Evolutionary conservation across 2,888 invertebrate genomes (phyloP), one percentile per base, ranked within the genome.

Genomic region (Ceraclea dissimilis): DNA sequence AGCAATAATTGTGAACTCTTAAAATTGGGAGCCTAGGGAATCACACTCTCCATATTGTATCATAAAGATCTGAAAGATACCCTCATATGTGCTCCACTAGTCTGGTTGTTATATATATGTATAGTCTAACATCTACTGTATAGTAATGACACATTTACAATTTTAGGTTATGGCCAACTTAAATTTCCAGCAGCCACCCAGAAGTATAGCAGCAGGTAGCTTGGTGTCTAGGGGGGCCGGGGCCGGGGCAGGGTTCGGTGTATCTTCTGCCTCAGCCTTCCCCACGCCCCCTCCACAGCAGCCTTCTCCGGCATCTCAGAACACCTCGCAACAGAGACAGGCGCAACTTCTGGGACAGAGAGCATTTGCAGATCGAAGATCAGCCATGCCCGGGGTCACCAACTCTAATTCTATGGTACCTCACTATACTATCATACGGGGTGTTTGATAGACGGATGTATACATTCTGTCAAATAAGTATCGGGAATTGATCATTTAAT

Each of bases 131-230:
- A 26, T 26, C 5, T 26, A 26, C 4, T 6, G 10, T 26, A 10
- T 26, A 6, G 10, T 26, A 26, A 10, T 26, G 26, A 26, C 10
- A 26, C 4, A 26, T 26, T 6, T 6, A 26, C 26, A n/a, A 26
- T 74, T 71, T 13, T 76, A 81, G 88, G 89, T 86, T 84, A 91
- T 92, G 90, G 91, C 91, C 81, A 91, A 90, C 83, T 83, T 91
- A 84, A 91, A 91, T 81, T 90, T 90, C 79, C 88, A 88, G 76
- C 87, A 86, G 79, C 86, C 88, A 68, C 90, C 90, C 76, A 85
- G 91, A 80, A 91, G 88, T 81, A 85, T 91, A 79, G 88, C 88
- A 74, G 88, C 88, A 75, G 85, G 77, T 66, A 74, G 77, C 59
- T 75, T 76, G 61, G 71, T 80, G 69, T 71, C 80, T 69, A 70